These are phyloP conservation scores for Ophonus ardosiacus DNA, from an alignment of 2,888 invertebrate genomes.

Conservation along the genomic window DNA sequence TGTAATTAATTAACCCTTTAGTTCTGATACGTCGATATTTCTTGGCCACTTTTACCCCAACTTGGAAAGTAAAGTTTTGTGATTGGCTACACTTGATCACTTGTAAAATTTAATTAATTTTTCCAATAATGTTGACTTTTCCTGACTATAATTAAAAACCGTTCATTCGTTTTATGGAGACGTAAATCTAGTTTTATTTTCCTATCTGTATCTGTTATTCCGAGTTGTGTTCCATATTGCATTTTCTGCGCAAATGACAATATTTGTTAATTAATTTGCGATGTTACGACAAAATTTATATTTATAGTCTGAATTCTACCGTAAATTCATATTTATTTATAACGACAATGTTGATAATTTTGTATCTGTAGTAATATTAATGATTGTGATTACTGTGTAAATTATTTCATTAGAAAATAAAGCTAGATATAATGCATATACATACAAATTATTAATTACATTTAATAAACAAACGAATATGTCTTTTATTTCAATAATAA, in stretches of 20 bases:
- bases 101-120: slow-evolving; percentile 55
- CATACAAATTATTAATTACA: no score
- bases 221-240: not conserved
- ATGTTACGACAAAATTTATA: not conserved
- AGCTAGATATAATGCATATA: no score
- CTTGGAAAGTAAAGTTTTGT: slow-evolving; percentile 38
- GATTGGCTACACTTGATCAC: slow-evolving; percentile 35
- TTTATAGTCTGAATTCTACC: not conserved
- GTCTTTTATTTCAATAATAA: no score
- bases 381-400: no score
- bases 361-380: not conserved
- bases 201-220: not conserved
- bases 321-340: not conserved
- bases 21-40: not conserved
- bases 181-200: slow-evolving; percentile 37
- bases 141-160: slow-evolving; percentile 35
- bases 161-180: slow-evolving; percentile 13
- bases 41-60: slow-evolving; percentile 5
- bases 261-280: slow-evolving; percentile 10
- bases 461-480: no score
- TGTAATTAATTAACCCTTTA: slow-evolving; percentile 1
- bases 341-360: not conserved
- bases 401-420: no score
- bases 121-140: slow-evolving; percentile 52
- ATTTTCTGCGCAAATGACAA: not conserved